Evolutionary conservation across 2,113 vertebrate species (phyloP).

Genomic region (Eidolon helvum): DNA sequence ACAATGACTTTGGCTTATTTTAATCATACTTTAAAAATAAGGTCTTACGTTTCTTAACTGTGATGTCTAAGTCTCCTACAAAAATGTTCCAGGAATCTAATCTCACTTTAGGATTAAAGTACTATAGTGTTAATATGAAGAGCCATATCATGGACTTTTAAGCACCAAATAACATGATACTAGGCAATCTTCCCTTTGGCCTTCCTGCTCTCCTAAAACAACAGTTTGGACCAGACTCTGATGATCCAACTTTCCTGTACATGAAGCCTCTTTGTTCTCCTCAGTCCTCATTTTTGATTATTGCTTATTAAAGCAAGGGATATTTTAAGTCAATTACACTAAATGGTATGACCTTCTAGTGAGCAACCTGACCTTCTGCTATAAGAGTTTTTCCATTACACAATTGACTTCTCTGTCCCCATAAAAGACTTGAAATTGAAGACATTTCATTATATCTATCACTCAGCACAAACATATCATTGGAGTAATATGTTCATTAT

Average conservation of each 20-base stretch:
- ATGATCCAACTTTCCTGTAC: background rate
- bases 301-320: conserved; percentile 16
- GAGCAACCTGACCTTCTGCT: background rate
- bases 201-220: background rate
- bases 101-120: background rate
- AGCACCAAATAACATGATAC: background rate
- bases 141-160: background rate
- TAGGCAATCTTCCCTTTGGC: background rate
- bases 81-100: background rate
- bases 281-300: background rate
- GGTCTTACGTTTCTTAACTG: background rate
- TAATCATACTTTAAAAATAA: background rate
- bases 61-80: background rate
- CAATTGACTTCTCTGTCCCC: conserved; percentile 30
- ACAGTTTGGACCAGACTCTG: background rate
- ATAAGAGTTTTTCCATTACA: background rate
- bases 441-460: conserved; percentile 1
- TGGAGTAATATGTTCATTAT: background rate
- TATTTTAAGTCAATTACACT: conserved; percentile 53
- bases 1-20: background rate
- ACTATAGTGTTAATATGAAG: background rate
- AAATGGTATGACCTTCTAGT: conserved; percentile 25
- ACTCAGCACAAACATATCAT: background rate
- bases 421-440: conserved; percentile 19
- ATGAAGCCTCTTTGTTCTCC: background rate